A percentile compares a stretch with the other conserved stretches of the same genome.
phyloP scores from a whole-genome alignment of 2,888 invertebrate genomes.

The Cistogaster globosa region DNA sequence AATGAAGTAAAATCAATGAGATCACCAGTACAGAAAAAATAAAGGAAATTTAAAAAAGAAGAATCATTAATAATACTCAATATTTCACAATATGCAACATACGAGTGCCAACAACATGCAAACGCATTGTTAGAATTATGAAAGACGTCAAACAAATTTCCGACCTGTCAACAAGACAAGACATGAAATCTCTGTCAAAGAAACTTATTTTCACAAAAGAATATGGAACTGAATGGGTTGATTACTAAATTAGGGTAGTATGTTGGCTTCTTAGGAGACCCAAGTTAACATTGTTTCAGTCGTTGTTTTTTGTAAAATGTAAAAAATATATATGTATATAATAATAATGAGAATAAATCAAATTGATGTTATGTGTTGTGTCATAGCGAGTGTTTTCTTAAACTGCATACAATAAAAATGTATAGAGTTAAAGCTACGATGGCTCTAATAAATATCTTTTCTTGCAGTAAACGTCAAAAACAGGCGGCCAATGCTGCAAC shows the following conservation, averaged over 20 bases:
- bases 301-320: no score
- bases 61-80: slow-evolving; percentile 79
- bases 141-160: slow-evolving; percentile 55
- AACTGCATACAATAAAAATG: no score
- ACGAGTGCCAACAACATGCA: slow-evolving; percentile 2
- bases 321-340: no score
- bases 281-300: slow-evolving; percentile 5
- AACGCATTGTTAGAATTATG: slow-evolving; percentile 32
- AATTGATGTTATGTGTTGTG: no score
- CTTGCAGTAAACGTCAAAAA: no score
- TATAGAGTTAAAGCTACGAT: no score
- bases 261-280: slow-evolving; percentile 1
- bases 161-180: slow-evolving; percentile 65
- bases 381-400: no score
- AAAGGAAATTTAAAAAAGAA: slow-evolving; percentile 63
- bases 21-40: slow-evolving; percentile 46
- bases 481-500: no score
- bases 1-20: slow-evolving; percentile 60
- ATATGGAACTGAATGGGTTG: slow-evolving; percentile 16
- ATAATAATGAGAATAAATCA: no score
- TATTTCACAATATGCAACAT: slow-evolving; percentile 74
- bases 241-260: slow-evolving; percentile 1
- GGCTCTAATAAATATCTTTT: no score
- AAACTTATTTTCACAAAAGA: slow-evolving; percentile 64
- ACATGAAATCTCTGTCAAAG: slow-evolving; percentile 61